A percentile compares a stretch with the other conserved stretches of the same genome.
Conservation (phyloP, 2,797 vertebrate species). For the Falco cherrug region DNA sequence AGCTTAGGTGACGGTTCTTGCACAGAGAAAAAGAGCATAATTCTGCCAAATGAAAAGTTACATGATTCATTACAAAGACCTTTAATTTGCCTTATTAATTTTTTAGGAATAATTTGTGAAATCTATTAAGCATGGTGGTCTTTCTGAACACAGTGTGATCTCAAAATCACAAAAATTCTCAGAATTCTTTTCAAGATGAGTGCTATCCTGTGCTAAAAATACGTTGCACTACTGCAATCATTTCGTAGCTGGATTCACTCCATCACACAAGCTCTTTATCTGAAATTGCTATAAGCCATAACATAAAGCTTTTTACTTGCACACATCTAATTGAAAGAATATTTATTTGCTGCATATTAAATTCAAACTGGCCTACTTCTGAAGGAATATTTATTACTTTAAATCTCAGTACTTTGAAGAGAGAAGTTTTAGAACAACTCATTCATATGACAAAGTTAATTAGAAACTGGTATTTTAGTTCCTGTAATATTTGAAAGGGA, state of each 20-base stretch:
- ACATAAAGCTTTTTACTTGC: slow-evolving; percentile 75
- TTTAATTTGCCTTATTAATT: slow-evolving; percentile 59
- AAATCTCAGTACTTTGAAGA: slow-evolving; percentile 64
- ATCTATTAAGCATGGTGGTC: slow-evolving; percentile 45
- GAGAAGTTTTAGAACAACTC: slow-evolving; percentile 50
- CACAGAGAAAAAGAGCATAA: neutral
- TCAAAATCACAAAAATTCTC: slow-evolving; percentile 32
- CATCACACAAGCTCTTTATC: slow-evolving; percentile 81
- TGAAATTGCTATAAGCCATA: slow-evolving; percentile 81
- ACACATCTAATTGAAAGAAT: slow-evolving; percentile 81
- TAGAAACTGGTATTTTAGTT: slow-evolving; percentile 48
- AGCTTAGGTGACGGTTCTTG: neutral
- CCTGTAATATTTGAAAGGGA: slow-evolving; percentile 33
- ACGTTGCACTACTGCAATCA: slow-evolving; percentile 72
- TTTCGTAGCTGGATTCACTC: slow-evolving; percentile 86
- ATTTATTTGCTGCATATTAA: slow-evolving; percentile 80
- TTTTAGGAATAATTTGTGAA: slow-evolving; percentile 58
- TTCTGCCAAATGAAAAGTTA: slow-evolving; percentile 56
- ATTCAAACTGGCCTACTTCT: slow-evolving; percentile 71
- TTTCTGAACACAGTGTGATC: slow-evolving; percentile 59
- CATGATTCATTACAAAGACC: slow-evolving; percentile 42
- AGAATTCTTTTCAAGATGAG: slow-evolving; percentile 78
- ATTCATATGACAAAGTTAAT: slow-evolving; percentile 52
- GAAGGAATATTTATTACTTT: slow-evolving; percentile 67
- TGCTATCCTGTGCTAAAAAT: slow-evolving; percentile 74